Percentiles rank a stretch among this genome's conserved stretches.
These are phyloP conservation scores for Lagorchestes hirsutus DNA, from an alignment of 2,797 vertebrate genomes.

Conservation along the genomic window DNA sequence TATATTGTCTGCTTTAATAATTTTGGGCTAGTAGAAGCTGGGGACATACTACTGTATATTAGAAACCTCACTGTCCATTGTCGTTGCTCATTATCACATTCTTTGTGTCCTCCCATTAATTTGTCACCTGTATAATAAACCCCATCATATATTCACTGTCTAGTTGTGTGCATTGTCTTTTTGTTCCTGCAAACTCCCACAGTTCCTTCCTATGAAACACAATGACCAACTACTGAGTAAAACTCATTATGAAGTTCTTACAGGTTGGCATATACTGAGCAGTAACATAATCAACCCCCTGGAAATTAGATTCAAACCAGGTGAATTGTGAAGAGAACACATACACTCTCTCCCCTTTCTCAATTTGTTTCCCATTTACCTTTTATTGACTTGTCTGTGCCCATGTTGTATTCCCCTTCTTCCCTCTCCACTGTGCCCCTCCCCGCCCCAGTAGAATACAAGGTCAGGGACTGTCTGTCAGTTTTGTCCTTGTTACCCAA, in stretches of 20 bases:
- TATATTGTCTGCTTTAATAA: background rate
- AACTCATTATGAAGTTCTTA: background rate
- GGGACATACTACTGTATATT: background rate
- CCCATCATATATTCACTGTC: background rate
- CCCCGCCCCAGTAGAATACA: background rate
- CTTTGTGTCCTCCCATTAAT: background rate
- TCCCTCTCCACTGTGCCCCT: background rate
- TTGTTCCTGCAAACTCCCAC: background rate
- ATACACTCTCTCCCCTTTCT: background rate
- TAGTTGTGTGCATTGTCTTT: background rate
- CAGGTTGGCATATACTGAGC: background rate
- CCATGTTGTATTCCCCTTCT: background rate
- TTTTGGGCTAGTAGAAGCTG: background rate
- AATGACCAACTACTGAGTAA: background rate
- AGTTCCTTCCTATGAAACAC: background rate
- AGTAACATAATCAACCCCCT: background rate
- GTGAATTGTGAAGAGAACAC: constrained; percentile 17
- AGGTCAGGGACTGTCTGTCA: background rate
- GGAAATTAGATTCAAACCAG: background rate
- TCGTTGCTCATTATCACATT: background rate
- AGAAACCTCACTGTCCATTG: background rate
- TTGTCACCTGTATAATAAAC: background rate
- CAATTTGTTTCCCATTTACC: background rate
- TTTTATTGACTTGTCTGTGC: background rate
- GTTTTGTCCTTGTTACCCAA: background rate